Percentiles rank a stretch among this genome's conserved stretches.
Conservation (phyloP, 1,140 invertebrate genomes). For the Rhyzopertha dominica region DNA sequence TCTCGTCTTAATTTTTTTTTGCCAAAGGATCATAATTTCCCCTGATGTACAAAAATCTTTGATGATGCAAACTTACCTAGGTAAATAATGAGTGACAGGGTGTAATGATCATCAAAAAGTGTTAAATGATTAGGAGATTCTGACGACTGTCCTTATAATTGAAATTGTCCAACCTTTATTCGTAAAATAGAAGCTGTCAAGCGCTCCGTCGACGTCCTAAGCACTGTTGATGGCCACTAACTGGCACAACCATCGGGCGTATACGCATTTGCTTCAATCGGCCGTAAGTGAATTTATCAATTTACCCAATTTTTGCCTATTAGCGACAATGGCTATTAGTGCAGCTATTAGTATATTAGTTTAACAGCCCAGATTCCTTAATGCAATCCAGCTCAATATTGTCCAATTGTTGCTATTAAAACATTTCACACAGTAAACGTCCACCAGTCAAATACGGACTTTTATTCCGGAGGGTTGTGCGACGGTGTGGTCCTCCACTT, state of each 20-base stretch:
- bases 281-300: slow-evolving; percentile 48
- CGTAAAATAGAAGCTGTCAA: too few species aligned
- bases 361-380: slow-evolving; percentile 46
- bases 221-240: too few species aligned
- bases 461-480: slow-evolving; percentile 33
- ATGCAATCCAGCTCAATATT: slow-evolving; percentile 47
- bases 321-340: slow-evolving; percentile 47
- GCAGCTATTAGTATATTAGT: slow-evolving; percentile 46
- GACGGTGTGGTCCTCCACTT: slow-evolving; percentile 3
- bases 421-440: slow-evolving; percentile 42
- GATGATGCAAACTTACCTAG: too few species aligned
- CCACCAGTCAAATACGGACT: slow-evolving; percentile 39
- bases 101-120: too few species aligned
- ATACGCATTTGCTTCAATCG: slow-evolving; percentile 40
- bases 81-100: too few species aligned
- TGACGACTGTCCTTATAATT: too few species aligned
- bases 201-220: too few species aligned
- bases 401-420: slow-evolving; percentile 47
- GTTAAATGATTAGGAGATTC: too few species aligned
- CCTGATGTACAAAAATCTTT: too few species aligned
- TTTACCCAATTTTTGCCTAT: slow-evolving; percentile 49
- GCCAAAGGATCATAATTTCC: too few species aligned
- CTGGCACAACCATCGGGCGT: slow-evolving; percentile 25
- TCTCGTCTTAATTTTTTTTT: too few species aligned
- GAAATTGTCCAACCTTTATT: too few species aligned